Conservation (phyloP, 2,113 vertebrate species). For the Montifringilla adamsi region DNA sequence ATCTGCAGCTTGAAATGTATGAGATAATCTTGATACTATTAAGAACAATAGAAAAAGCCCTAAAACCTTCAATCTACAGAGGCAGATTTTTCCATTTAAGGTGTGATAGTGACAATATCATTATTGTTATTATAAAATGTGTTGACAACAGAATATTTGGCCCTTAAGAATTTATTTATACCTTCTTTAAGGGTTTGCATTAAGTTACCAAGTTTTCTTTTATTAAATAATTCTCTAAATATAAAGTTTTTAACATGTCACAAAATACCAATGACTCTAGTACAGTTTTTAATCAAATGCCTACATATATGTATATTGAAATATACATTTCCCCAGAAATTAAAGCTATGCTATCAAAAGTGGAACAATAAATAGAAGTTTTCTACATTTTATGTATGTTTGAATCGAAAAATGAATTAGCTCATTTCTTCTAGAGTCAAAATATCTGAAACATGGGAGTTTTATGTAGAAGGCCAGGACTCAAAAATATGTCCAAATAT, state of each 20-base stretch:
- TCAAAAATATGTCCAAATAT: not conserved
- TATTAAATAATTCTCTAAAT: not conserved
- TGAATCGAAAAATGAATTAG: not conserved
- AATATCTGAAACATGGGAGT: not conserved
- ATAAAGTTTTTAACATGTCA: not conserved
- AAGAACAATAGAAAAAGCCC: not conserved
- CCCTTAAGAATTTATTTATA: not conserved
- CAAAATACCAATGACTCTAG: not conserved
- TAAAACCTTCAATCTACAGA: not conserved
- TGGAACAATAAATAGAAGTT: not conserved
- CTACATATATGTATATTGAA: not conserved
- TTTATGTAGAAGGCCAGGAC: not conserved
- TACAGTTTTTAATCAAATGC: not conserved
- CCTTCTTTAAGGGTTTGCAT: not conserved
- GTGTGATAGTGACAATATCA: accelerated
- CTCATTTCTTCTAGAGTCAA: not conserved
- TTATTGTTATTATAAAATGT: not conserved
- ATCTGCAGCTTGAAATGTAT: not conserved
- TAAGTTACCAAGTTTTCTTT: not conserved
- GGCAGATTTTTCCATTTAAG: not conserved
- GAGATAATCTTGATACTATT: not conserved
- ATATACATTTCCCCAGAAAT: not conserved
- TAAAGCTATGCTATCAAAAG: not conserved
- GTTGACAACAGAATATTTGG: not conserved
- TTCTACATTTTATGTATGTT: not conserved